Evolutionary conservation across 2,888 invertebrate genomes (phyloP).

Genomic region (Cryptocheilus praepositus): DNA sequence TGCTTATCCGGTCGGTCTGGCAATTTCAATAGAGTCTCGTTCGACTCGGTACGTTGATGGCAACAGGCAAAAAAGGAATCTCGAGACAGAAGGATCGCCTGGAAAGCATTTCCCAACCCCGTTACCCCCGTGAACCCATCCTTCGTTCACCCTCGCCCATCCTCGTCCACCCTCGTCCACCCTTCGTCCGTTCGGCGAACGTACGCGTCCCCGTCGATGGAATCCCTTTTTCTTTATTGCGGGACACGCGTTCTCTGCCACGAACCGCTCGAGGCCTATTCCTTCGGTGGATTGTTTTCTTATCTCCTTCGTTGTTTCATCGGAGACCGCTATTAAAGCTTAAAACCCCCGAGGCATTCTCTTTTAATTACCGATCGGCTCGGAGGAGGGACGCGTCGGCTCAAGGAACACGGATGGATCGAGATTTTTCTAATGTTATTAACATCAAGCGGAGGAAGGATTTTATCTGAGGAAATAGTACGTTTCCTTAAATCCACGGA

Average conservation of each 20-base stretch:
- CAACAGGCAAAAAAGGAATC: conserved; percentile 52
- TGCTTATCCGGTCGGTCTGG: conserved; percentile 51
- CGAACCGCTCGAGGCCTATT: conserved; percentile 23
- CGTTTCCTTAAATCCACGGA: neutral
- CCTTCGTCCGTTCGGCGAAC: conserved; percentile 2
- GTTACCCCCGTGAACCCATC: conserved; percentile 6
- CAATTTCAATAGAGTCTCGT: conserved; percentile 51
- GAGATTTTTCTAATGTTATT: neutral
- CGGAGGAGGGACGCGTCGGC: conserved; percentile 11
- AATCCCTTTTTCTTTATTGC: conserved; percentile 18
- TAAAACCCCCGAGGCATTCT: conserved; percentile 7
- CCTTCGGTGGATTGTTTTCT: conserved; percentile 42
- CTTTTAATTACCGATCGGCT: conserved; percentile 35
- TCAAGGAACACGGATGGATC: neutral
- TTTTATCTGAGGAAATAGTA: neutral
- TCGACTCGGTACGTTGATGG: conserved; percentile 40
- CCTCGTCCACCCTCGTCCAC: neutral
- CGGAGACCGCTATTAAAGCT: conserved; percentile 38
- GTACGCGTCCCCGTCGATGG: conserved; percentile 1
- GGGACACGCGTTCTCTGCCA: conserved; percentile 16
- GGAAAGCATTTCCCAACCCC: conserved; percentile 30
- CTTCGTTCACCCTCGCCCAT: neutral
- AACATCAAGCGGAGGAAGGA: neutral
- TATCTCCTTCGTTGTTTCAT: conserved; percentile 34
- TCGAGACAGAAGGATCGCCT: conserved; percentile 41